These are phyloP conservation scores for Podargus strigoides DNA, from an alignment of 2,797 vertebrate genomes.

Conservation along the genomic window DNA sequence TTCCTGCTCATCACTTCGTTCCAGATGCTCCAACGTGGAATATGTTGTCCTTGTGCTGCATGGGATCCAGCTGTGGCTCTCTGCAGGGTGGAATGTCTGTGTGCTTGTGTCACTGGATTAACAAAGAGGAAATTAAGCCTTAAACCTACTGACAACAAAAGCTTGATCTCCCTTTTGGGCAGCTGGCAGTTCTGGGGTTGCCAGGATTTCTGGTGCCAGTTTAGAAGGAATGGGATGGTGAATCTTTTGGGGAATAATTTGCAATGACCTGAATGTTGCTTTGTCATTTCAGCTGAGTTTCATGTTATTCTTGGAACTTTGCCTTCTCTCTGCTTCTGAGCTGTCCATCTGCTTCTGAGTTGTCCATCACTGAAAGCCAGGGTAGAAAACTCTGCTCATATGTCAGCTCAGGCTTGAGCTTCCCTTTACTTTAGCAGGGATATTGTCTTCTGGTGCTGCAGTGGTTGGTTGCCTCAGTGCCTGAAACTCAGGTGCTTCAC, in stretches of 20 bases:
- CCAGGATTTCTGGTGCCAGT: not conserved
- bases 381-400: not conserved
- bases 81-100: not conserved
- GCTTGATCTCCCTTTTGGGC: not conserved
- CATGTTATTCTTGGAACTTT: not conserved
- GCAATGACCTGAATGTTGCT: not conserved
- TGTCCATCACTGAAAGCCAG: not conserved
- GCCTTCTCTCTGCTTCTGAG: not conserved
- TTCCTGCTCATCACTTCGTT: not conserved
- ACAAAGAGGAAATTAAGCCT: not conserved
- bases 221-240: not conserved
- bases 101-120: not conserved
- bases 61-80: not conserved
- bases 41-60: not conserved
- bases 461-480: not conserved
- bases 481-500: not conserved
- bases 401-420: not conserved
- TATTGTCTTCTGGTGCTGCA: not conserved
- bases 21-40: fast-evolving
- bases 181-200: not conserved
- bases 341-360: not conserved
- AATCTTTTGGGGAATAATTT: not conserved
- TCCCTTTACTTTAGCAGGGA: not conserved
- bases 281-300: slow-evolving; percentile 12
- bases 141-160: not conserved